Base-by-base conservation (phyloP, 1,140 invertebrate species). In the Drosophila biarmipes region DNA sequence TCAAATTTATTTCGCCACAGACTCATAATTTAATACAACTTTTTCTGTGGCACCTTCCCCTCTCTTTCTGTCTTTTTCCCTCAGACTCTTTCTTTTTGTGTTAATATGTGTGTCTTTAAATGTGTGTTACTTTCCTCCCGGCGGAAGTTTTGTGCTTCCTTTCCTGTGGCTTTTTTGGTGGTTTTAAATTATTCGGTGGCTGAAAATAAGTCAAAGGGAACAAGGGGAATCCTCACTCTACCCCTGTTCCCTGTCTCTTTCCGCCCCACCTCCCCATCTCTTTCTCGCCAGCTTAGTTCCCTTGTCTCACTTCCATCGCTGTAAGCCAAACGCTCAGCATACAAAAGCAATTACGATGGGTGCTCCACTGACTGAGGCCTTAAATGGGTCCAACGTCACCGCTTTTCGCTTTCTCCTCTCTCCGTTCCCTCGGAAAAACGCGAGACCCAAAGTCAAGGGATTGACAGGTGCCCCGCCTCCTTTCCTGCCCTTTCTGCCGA, bases 261-360 rank as follows among this genome's bases (percentile, higher is more conserved):
- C 17, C 12, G 5, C 6, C 17, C 31, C 6, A 1, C 6, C n/a
- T 14, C 48, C 27, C 14, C 14, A 14, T 34, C 15, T 51, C 48
- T n/a, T n/a, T 35, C 17, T 27, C 14, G 1, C 15, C 35, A 38
- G 62, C 46, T 74, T 73, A 56, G 57, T 48, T 66, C 59, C 59
- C 61, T 75, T 75, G 73, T 75, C 52, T 64, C 68, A 14, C 37
- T 46, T 52, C 57, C 38, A 53, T 53, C 45, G 54, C 53, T 53
- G 48, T 67, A 58, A 76, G 71, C 61, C 73, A 74, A 74, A 37
- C 53, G 68, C 68, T 74, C 62, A 48, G 77, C 77, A 74, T 58
- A 80, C 58, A 80, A 80, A 80, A 80, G 77, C 77, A 80, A 80
- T 80, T 80, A 79, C 71, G 59, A 73, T 64, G 61, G 54, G 52